Percentiles rank a stretch among this genome's conserved stretches.
phyloP scores from a whole-genome alignment of 2,113 vertebrate species.

The Toxostoma redivivum region DNA sequence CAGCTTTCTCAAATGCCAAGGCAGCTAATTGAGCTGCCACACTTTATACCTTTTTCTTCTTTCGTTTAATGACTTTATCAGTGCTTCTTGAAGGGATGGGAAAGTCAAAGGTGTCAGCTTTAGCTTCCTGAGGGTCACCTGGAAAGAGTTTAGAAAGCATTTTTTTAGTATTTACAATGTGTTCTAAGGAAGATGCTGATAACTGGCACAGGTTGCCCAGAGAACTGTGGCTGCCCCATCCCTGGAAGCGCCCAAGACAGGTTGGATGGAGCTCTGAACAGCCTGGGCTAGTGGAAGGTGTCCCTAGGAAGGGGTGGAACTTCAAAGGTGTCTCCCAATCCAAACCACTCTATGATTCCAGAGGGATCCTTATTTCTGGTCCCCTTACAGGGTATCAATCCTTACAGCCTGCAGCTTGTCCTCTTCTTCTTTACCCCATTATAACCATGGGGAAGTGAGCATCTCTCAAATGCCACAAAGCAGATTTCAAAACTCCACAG shows the following conservation, averaged over 20 bases:
- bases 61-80: constrained; percentile 52
- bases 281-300: not conserved
- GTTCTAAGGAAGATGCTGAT: not conserved
- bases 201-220: not conserved
- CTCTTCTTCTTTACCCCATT: not conserved
- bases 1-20: not conserved
- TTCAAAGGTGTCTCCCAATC: not conserved
- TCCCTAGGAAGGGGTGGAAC: not conserved
- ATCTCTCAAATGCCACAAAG: not conserved
- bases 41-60: constrained; percentile 70
- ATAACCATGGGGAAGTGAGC: not conserved
- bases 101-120: constrained; percentile 60
- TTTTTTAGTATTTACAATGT: not conserved
- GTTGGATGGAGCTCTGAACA: not conserved
- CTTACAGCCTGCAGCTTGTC: not conserved
- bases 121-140: constrained; percentile 11
- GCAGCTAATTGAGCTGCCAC: not conserved
- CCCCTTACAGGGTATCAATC: not conserved
- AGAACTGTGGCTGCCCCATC: not conserved
- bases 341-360: not conserved
- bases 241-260: not conserved
- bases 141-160: constrained; percentile 20
- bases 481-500: not conserved
- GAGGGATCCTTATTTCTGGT: not conserved
- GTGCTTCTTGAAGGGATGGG: constrained; percentile 33